A percentile compares a stretch with the other conserved stretches of the same genome.
phyloP scores from a whole-genome alignment of 2,797 vertebrate genomes.

The Xerus rutilus region DNA sequence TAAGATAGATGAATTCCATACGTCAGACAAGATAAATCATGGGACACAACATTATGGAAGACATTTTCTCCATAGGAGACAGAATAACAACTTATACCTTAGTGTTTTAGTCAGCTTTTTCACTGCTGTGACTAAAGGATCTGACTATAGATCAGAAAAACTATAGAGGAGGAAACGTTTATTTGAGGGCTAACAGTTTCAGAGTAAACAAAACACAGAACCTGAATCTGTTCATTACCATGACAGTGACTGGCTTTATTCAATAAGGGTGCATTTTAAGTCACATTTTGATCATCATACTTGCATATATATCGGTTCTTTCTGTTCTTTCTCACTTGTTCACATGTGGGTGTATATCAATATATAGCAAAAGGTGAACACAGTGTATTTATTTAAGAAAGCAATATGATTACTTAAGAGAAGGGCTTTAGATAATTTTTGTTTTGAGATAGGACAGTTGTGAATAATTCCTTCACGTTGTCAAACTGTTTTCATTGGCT shows the following conservation, averaged over 20 bases:
- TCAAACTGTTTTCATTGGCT: background rate
- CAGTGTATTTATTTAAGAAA: constrained; percentile 13
- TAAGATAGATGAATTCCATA: constrained; percentile 80
- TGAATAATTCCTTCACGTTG: background rate
- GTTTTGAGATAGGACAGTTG: background rate
- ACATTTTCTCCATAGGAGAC: constrained; percentile 28
- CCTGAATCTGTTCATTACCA: background rate
- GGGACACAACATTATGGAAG: constrained; percentile 68
- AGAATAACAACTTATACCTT: background rate
- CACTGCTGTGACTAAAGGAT: too few relatives aligned
- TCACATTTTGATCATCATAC: background rate
- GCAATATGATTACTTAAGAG: background rate
- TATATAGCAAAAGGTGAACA: background rate
- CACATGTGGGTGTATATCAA: background rate
- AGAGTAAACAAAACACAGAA: constrained; percentile 55
- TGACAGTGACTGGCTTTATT: background rate
- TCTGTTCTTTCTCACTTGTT: background rate
- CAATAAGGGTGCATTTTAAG: background rate
- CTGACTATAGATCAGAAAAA: too few relatives aligned
- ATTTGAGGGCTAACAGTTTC: too few relatives aligned
- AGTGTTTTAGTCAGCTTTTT: too few relatives aligned
- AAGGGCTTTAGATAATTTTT: background rate
- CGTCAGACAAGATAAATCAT: constrained; percentile 66
- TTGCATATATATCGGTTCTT: background rate
- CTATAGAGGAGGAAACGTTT: too few relatives aligned